Evolutionary conservation across 2,797 vertebrate genomes (phyloP).

Genomic region (Spinus olivaceus): DNA sequence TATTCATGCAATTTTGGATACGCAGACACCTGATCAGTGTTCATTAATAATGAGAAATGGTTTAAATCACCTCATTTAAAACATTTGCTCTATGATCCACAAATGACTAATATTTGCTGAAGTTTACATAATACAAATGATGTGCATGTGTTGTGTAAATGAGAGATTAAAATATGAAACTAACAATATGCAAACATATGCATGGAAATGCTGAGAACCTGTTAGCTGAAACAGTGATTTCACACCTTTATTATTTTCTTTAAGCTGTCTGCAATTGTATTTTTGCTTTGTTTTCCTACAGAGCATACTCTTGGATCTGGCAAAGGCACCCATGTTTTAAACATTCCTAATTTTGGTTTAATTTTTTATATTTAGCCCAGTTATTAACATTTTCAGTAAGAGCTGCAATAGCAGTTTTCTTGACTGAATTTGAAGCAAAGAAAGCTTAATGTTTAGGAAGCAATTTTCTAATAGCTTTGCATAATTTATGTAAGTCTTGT

Average conservation of each 20-base stretch:
- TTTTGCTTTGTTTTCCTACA: constrained; percentile 66
- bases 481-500: constrained; percentile 38
- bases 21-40: constrained; percentile 74
- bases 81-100: constrained; percentile 79
- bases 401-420: constrained; percentile 3
- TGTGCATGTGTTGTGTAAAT: constrained; percentile 77
- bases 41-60: constrained; percentile 79
- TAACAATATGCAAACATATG: constrained; percentile 78
- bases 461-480: constrained; percentile 43
- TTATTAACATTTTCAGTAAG: constrained; percentile 39
- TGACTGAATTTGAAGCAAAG: constrained; percentile 38
- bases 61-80: constrained; percentile 80
- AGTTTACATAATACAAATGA: constrained; percentile 82
- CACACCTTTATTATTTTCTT: constrained; percentile 74
- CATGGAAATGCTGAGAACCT: constrained; percentile 66
- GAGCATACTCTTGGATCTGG: constrained; percentile 42
- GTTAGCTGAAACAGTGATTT: constrained; percentile 73
- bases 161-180: constrained; percentile 78
- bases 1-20: constrained; percentile 79
- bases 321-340: constrained; percentile 59
- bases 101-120: constrained; percentile 80
- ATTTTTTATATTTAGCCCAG: constrained; percentile 42
- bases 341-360: constrained; percentile 33
- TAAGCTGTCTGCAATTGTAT: constrained; percentile 67
- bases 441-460: constrained; percentile 30